Evolutionary conservation across 2,888 invertebrate species (phyloP).

Genomic region (Seira sanloemensis): DNA sequence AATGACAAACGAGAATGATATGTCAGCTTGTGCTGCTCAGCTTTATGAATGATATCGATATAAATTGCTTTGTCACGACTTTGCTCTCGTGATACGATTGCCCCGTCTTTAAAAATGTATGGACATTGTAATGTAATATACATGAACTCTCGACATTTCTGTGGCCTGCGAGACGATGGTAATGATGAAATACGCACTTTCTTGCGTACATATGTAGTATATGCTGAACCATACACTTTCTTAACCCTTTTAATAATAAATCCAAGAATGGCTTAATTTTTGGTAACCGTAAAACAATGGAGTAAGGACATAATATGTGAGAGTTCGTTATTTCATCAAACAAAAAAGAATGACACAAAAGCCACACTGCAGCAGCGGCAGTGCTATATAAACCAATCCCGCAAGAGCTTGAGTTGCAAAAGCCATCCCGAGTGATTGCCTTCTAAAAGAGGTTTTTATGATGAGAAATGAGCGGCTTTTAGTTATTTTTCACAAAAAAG

Average conservation of each 20-base stretch:
- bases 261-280: no score
- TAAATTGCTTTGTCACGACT: conserved; percentile 42
- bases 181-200: no score
- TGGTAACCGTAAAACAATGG: no score
- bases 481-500: conserved; percentile 24
- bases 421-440: not conserved
- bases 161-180: no score
- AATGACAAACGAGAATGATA: not conserved
- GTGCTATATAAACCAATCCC: no score
- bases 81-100: not conserved
- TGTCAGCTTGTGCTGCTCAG: conserved; percentile 34
- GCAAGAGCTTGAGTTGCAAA: not conserved
- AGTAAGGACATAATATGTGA: no score
- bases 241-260: no score
- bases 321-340: no score
- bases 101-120: not conserved
- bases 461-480: conserved; percentile 40
- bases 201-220: no score
- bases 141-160: no score
- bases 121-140: no score
- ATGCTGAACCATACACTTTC: no score
- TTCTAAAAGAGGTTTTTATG: not conserved
- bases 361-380: not conserved
- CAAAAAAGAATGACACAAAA: not conserved
- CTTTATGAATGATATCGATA: conserved; percentile 22